These are phyloP conservation scores for Montipora capitata DNA, from an alignment of 92 coral and sea anemone species.

Conservation along the genomic window DNA sequence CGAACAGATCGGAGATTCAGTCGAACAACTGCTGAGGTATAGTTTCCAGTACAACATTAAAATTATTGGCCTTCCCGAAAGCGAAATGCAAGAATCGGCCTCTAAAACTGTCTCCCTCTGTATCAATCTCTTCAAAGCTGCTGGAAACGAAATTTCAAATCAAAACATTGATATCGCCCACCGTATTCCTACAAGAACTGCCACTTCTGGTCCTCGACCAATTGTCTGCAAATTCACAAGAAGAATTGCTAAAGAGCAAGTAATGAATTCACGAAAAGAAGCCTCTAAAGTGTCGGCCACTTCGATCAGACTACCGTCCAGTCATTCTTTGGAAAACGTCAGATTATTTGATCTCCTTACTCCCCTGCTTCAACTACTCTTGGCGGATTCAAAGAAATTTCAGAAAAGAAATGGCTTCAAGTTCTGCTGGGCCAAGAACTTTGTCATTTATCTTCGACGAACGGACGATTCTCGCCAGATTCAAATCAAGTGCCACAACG, in stretches of 20 bases:
- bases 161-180: slow-evolving; percentile 35
- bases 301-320: too few relatives aligned
- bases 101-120: slow-evolving; percentile 33
- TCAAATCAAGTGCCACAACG: too few relatives aligned
- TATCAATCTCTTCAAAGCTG: slow-evolving; percentile 35
- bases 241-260: not conserved
- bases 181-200: slow-evolving; percentile 14
- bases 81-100: slow-evolving; percentile 48
- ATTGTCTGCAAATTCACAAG: not conserved
- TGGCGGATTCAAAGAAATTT: not conserved
- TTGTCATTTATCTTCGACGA: too few relatives aligned
- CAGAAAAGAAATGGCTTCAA: slow-evolving; percentile 28
- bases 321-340: slow-evolving; percentile 17
- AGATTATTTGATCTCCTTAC: slow-evolving; percentile 49
- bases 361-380: slow-evolving; percentile 40
- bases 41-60: too few relatives aligned
- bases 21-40: not conserved
- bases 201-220: slow-evolving; percentile 57
- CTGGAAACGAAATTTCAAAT: slow-evolving; percentile 41
- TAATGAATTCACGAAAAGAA: slow-evolving; percentile 40
- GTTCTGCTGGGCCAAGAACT: slow-evolving; percentile 28
- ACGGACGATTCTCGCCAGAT: too few relatives aligned
- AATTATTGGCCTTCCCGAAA: slow-evolving; percentile 11
- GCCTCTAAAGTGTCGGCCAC: slow-evolving; percentile 14
- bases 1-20: not conserved